These are phyloP conservation scores for Drosophila malerkotliana DNA, from an alignment of 1,140 invertebrate genomes.

Conservation along the genomic window DNA sequence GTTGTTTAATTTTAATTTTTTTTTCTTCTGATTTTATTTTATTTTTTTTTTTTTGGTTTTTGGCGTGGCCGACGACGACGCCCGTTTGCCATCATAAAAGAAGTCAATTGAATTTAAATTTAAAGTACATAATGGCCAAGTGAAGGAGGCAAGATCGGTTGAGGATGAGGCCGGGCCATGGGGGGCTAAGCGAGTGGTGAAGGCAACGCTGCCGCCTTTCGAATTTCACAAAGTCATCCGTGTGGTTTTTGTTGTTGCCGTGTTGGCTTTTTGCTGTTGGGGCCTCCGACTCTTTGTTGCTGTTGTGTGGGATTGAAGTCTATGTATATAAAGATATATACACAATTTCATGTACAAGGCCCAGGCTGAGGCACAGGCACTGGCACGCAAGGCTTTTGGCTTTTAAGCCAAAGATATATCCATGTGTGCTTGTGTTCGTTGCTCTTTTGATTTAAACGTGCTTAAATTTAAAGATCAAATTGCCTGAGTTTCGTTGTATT, in stretches of 20 bases:
- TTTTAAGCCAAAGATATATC: slow-evolving; percentile 38
- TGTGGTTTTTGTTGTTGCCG: slow-evolving; percentile 53
- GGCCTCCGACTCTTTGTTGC: slow-evolving; percentile 49
- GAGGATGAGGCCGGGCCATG: background rate
- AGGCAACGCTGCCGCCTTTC: slow-evolving; percentile 71
- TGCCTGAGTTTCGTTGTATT: slow-evolving; percentile 43
- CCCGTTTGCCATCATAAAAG: slow-evolving; percentile 81
- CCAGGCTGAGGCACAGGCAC: slow-evolving; percentile 25
- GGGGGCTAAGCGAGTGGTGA: slow-evolving; percentile 26
- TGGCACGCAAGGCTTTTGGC: slow-evolving; percentile 55
- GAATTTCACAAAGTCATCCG: slow-evolving; percentile 79
- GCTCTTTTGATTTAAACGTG: slow-evolving; percentile 81
- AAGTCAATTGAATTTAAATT: slow-evolving; percentile 83
- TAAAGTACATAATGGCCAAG: slow-evolving; percentile 81
- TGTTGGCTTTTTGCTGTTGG: slow-evolving; percentile 44
- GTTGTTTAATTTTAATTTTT: slow-evolving; percentile 51
- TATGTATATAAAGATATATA: slow-evolving; percentile 43
- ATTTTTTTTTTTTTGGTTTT: slow-evolving; percentile 33
- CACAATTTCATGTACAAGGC: slow-evolving; percentile 46
- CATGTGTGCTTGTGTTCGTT: slow-evolving; percentile 48
- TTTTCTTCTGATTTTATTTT: slow-evolving; percentile 27
- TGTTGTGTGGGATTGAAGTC: slow-evolving; percentile 67
- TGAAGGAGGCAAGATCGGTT: slow-evolving; percentile 33
- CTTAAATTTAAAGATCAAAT: slow-evolving; percentile 82
- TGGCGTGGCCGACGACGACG: slow-evolving; percentile 75